These are phyloP conservation scores for Hymenopus coronatus DNA, from an alignment of 2,888 invertebrate species.

Conservation along the genomic window DNA sequence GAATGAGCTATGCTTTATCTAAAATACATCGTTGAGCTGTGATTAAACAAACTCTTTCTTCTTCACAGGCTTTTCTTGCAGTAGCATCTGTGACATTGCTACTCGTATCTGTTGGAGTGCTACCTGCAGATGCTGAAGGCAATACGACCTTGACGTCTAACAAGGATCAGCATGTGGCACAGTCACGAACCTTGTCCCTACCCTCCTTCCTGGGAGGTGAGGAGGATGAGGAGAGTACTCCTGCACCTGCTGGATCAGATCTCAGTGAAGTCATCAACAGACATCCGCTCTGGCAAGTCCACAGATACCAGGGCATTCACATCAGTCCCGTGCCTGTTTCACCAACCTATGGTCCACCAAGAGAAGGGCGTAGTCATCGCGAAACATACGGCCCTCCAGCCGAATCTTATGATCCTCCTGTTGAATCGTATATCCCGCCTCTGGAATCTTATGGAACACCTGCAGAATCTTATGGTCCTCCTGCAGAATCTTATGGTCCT, in stretches of 20 bases:
- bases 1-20: too few relatives aligned
- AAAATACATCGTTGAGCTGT: background rate
- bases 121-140: background rate
- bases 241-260: background rate
- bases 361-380: background rate
- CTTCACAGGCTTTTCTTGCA: background rate
- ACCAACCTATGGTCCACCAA: slow-evolving; percentile 5
- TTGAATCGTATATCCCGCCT: background rate
- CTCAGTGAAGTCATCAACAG: slow-evolving; percentile 21
- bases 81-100: background rate
- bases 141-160: background rate
- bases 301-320: slow-evolving; percentile 42
- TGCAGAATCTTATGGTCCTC: background rate
- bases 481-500: background rate
- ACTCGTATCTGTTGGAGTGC: background rate
- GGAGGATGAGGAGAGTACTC: background rate
- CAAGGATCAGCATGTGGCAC: background rate
- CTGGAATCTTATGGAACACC: background rate
- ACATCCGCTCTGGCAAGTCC: slow-evolving; percentile 39
- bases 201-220: background rate
- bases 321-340: slow-evolving; percentile 40
- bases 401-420: slow-evolving; percentile 3
- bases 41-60: background rate
- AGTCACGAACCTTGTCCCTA: background rate
- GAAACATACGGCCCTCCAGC: slow-evolving; percentile 16